phyloP scores from a whole-genome alignment of 2,113 vertebrate species.

The Callithrix jacchus region DNA sequence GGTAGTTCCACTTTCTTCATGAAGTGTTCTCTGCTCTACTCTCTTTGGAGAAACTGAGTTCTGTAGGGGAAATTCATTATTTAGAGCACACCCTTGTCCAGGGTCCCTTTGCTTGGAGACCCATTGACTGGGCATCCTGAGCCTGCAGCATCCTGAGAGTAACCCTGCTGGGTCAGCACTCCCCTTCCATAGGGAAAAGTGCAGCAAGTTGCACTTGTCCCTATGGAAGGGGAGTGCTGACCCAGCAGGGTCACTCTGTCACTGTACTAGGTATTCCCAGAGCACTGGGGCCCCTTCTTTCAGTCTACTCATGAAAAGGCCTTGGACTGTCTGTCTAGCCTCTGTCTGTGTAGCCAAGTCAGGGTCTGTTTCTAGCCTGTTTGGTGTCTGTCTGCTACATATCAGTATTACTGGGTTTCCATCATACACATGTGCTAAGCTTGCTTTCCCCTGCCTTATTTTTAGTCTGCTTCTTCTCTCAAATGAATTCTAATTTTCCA shows the following conservation, averaged over 20 bases:
- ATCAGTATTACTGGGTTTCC: neutral
- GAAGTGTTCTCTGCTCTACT: neutral
- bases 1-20: neutral
- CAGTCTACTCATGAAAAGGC: neutral
- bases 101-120: neutral
- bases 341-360: neutral
- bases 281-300: neutral
- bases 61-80: neutral
- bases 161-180: too few species aligned
- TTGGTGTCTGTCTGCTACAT: neutral
- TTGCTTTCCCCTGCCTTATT: constrained; percentile 37
- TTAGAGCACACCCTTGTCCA: neutral
- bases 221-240: neutral
- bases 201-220: neutral
- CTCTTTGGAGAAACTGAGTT: neutral
- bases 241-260: neutral
- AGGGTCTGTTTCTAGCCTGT: neutral
- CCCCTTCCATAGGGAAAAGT: too few species aligned
- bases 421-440: neutral
- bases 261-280: neutral
- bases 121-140: too few species aligned
- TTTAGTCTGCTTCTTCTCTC: constrained; percentile 46
- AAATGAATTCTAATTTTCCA: constrained; percentile 49
- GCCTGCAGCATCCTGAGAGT: neutral
- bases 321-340: neutral